Evolutionary conservation across 2,113 vertebrate genomes (phyloP).

Genomic region (Columba livia): DNA sequence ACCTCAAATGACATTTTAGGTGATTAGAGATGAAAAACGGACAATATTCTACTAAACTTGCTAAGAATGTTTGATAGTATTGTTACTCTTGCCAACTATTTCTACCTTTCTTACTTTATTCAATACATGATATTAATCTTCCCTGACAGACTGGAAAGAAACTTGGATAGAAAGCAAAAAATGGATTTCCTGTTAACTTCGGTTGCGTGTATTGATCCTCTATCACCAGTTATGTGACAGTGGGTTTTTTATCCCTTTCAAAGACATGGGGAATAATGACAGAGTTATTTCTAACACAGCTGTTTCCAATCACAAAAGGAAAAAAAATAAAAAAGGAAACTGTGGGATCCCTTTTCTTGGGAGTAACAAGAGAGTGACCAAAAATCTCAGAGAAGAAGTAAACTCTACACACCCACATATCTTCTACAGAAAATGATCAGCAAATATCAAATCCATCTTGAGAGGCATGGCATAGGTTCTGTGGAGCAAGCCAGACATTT

Average conservation of each 20-base stretch:
- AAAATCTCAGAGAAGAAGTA: not conserved
- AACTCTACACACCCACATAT: not conserved
- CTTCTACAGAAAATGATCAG: not conserved
- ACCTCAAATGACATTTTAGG: not conserved
- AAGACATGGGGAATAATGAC: not conserved
- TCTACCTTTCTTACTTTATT: not conserved
- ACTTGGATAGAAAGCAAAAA: not conserved
- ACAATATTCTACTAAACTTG: not conserved
- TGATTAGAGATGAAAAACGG: not conserved
- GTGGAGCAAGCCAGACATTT: not conserved
- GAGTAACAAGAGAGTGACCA: not conserved
- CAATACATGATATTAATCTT: not conserved
- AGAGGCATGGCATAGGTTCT: not conserved
- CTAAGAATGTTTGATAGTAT: not conserved
- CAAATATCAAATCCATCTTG: not conserved
- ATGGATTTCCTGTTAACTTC: not conserved
- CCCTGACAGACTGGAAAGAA: not conserved
- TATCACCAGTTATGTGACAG: not conserved
- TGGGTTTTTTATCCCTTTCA: not conserved
- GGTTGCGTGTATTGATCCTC: not conserved
- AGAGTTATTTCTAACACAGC: not conserved
- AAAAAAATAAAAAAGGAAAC: not conserved
- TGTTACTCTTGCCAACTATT: not conserved
- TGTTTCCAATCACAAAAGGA: not conserved
- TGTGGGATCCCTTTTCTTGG: not conserved